Base-by-base conservation (phyloP, 2,888 invertebrate species). In the Encarsia formosa region DNA sequence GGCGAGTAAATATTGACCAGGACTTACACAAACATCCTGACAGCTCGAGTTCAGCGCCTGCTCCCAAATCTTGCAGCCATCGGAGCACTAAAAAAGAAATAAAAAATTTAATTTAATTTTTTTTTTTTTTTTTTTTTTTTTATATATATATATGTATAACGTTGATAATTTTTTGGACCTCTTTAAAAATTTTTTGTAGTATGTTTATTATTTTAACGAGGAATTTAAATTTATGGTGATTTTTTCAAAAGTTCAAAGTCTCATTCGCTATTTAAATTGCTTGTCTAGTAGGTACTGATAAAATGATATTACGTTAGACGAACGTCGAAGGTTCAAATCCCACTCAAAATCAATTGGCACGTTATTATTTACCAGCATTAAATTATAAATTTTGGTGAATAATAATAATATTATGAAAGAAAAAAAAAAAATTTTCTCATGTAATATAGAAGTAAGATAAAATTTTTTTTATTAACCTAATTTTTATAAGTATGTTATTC, bases 11-110 rank as follows among this genome's bases (percentile, higher is more conserved):
- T 18, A 18, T 24, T 24, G n/a, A 3, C 15, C 11, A 40, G 8
- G 70, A 88, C 91, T 89, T 80, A 91, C 91, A 75, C 91, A 92
- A 72, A 85, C 84, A 63, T 81, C 81, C 74, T 85, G 85, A 69
- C 91, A 91, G 37, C 88, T 85, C 44, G 84, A 81, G 65, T 84
- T 82, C 63, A 91, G 75, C 26, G 89, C 89, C 63, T 79, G 78
- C 69, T 82, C 82, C 91, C 90, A 91, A 58, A 87, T 76, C 64
- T 81, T 81, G 75, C 91, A 92, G 51, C 91, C 91, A 70, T 82
- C 79, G 54, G 81, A 79, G 71, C 91, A 92, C 91, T 91, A 80
- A 53, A 82, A 84, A 68, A 69, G 69, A 71, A 67, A 63, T 18
- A 5, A 34, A 51, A 50, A 40, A 53, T 35, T 15, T 13, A n/a